Evolutionary conservation across 1,140 invertebrate genomes (phyloP).

Genomic region (Ladona fulva): DNA sequence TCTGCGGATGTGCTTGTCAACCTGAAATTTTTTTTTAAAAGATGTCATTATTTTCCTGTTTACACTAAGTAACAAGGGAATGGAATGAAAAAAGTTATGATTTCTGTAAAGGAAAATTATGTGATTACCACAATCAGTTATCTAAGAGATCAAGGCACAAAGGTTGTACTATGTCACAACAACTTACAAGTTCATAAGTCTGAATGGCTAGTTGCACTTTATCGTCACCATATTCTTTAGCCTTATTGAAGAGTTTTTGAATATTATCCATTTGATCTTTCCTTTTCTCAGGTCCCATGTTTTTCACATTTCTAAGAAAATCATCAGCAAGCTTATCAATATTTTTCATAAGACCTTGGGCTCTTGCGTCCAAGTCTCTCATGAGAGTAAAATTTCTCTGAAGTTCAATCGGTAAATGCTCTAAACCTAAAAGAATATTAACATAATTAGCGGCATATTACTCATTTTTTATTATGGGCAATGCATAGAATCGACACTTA

Average conservation of each 20-base stretch:
- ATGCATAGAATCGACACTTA: conserved; percentile 41
- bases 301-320: conserved; percentile 59
- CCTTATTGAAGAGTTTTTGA: conserved; percentile 78
- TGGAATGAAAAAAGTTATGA: too few relatives aligned
- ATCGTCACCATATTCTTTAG: conserved; percentile 90
- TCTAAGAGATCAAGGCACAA: too few relatives aligned
- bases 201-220: conserved; percentile 96
- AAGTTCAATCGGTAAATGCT: conserved; percentile 86
- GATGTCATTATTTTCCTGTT: too few relatives aligned
- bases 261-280: conserved; percentile 78
- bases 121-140: too few relatives aligned
- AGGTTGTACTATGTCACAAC: not conserved
- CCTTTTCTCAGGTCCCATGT: conserved; percentile 58
- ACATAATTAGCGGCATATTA: not conserved
- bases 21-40: conserved; percentile 31
- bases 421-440: conserved; percentile 57
- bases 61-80: too few relatives aligned
- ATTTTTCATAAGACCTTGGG: conserved; percentile 80
- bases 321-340: conserved; percentile 83
- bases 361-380: conserved; percentile 85
- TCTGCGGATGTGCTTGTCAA: conserved; percentile 95
- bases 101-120: too few relatives aligned
- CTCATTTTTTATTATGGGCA: not conserved
- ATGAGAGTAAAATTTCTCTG: conserved; percentile 93
- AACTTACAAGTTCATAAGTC: conserved; percentile 83